Conservation (phyloP, 2,888 invertebrate genomes). For the Pyrocoelia pectoralis region DNA sequence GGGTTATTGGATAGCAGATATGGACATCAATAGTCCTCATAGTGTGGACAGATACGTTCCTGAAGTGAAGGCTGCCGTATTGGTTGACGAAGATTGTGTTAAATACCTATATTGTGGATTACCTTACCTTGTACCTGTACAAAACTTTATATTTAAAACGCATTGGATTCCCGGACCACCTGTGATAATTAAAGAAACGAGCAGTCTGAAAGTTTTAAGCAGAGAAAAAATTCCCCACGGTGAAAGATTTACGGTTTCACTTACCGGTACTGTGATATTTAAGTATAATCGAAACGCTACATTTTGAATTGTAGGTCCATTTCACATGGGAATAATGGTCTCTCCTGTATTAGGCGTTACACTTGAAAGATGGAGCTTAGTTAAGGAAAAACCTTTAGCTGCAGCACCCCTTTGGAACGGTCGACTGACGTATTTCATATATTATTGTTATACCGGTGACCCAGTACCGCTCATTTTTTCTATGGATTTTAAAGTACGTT, state of each 20-base stretch:
- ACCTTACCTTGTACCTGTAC: conserved; percentile 81
- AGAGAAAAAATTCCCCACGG: conserved; percentile 56
- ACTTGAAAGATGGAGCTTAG: conserved; percentile 67
- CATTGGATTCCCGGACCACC: conserved; percentile 67
- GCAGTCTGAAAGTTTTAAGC: conserved; percentile 60
- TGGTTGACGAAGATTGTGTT: conserved; percentile 66
- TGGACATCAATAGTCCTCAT: conserved; percentile 77
- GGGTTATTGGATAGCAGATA: conserved; percentile 76
- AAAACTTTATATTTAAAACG: conserved; percentile 71
- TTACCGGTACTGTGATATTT: conserved; percentile 60
- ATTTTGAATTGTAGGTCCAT: conserved; percentile 64
- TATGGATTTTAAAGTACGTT: conserved; percentile 67
- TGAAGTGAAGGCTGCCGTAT: conserved; percentile 60
- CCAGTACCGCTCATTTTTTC: conserved; percentile 67
- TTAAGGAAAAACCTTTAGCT: conserved; percentile 64
- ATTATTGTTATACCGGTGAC: conserved; percentile 70
- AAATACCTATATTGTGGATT: conserved; percentile 77
- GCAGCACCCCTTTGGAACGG: conserved; percentile 65
- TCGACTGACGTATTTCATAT: conserved; percentile 72
- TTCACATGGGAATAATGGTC: conserved; percentile 72
- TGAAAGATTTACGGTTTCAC: conserved; percentile 61
- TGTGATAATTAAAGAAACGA: conserved; percentile 62
- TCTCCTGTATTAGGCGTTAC: conserved; percentile 67
- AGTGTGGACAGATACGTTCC: conserved; percentile 66
- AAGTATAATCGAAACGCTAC: background rate